Evolutionary conservation across 2,113 vertebrate genomes (phyloP), one percentile per base, ranked within the genome.

Genomic region (Centropristis striata): DNA sequence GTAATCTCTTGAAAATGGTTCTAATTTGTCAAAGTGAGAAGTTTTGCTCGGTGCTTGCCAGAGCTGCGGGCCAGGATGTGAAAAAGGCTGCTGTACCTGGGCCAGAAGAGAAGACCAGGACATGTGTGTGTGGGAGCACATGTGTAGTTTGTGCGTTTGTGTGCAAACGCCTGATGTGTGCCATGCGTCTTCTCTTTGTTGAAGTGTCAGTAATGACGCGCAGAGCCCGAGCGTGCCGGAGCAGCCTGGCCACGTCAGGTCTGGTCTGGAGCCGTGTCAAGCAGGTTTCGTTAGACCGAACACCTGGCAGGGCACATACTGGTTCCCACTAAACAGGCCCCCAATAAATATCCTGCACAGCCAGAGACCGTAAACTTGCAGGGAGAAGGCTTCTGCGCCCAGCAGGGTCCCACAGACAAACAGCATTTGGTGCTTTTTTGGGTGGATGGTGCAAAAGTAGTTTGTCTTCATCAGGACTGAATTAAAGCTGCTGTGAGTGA

Each of bases 11-110:
- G 70, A 86, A 92, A 92, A 93, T 86, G 84, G 84, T 78, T 91
- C 88, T 91, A 94, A 95, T 94, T 94, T 93, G 93, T 94, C 92
- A 93, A 83, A 91, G 92, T 90, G 90, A 93, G 89, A 91, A 86
- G 89, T 90, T 90, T 68, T 88, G 79, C 73, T 60, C 44, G 7
- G 27, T 25, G 78, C 27, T 77, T 84, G 90, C 92, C 92, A 93
- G 83, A 88, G 60, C 42, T 18, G 39, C 3, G n/a, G 71, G 86
- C 90, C 91, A 90, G 84, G 87, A 73, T 53, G 59, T 83, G 86
- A 87, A 89, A 81, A 75, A 81, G 86, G 64, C 81, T 73, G 59
- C 71, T 73, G 67, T 68, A 85, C 74, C 81, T 46, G 82, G 61
- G 76, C 91, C 93, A 93, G 92, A 94, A 91, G 91, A 86, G 88